Conservation (phyloP, 2,113 vertebrate species). For the Murina feae region DNA sequence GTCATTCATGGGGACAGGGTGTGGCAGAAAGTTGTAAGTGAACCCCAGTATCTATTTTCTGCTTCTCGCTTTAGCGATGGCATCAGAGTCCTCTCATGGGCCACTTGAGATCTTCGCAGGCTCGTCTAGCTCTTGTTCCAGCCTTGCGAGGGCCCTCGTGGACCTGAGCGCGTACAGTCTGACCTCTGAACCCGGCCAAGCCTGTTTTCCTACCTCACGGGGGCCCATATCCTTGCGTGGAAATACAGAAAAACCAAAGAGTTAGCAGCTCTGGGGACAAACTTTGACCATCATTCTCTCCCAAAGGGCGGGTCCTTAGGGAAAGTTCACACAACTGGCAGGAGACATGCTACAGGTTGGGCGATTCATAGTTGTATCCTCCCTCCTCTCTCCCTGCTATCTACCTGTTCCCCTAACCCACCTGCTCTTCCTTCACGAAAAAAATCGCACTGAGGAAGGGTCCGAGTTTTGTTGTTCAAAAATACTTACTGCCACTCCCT, state of each 20-base stretch:
- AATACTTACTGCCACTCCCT: too few relatives aligned
- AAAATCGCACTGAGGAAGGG: too few relatives aligned
- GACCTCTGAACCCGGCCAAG: accelerated
- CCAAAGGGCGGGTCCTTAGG: background rate
- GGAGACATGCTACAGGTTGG: accelerated
- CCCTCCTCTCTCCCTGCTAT: too few relatives aligned
- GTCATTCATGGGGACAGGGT: background rate
- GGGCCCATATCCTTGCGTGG: background rate
- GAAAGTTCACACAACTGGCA: background rate
- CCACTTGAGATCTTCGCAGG: background rate
- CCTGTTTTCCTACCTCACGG: background rate
- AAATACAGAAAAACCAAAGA: background rate
- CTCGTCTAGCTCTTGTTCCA: background rate
- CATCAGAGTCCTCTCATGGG: background rate
- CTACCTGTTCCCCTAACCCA: too few relatives aligned
- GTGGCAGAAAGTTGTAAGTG: background rate
- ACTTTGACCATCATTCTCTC: background rate
- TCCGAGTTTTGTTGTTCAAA: too few relatives aligned
- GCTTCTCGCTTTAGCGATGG: background rate
- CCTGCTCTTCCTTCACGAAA: too few relatives aligned
- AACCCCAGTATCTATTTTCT: background rate
- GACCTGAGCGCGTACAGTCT: background rate
- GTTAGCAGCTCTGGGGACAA: background rate
- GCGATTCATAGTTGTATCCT: accelerated
- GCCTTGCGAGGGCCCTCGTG: background rate